These are phyloP conservation scores for Oryzias javanicus DNA, from an alignment of 2,113 vertebrate species.

Conservation along the genomic window DNA sequence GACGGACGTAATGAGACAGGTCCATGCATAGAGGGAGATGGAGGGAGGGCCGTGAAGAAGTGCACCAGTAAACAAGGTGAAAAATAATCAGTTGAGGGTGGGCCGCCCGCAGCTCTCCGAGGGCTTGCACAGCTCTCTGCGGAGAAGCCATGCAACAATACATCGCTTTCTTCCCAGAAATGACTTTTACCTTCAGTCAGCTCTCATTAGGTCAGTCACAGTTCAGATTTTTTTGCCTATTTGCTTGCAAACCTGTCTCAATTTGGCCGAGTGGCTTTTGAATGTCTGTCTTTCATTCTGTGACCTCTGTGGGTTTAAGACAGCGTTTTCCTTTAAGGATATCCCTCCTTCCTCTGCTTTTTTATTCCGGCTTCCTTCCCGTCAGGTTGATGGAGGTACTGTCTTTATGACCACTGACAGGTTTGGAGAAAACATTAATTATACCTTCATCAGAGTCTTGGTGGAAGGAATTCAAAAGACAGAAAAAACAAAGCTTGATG, in stretches of 20 bases:
- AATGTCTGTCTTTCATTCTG: no score
- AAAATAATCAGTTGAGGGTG: slow-evolving; percentile 66
- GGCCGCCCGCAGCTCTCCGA: slow-evolving; percentile 52
- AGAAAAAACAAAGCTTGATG: no score
- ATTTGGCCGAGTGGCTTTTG: slow-evolving; percentile 30
- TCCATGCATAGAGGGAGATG: slow-evolving; percentile 55
- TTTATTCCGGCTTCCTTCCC: no score
- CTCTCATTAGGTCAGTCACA: slow-evolving; percentile 42
- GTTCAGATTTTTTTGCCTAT: slow-evolving; percentile 21
- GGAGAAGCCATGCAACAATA: slow-evolving; percentile 34
- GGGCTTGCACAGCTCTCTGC: slow-evolving; percentile 38
- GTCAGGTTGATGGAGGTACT: no score
- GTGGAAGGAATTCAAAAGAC: no score
- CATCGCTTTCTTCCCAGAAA: slow-evolving; percentile 46
- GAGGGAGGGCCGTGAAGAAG: slow-evolving; percentile 51
- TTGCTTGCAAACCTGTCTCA: slow-evolving; percentile 22
- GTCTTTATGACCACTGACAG: no score
- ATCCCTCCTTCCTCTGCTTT: no score
- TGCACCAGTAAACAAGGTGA: slow-evolving; percentile 68
- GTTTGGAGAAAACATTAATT: no score
- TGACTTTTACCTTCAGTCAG: slow-evolving; percentile 49
- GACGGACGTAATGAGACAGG: slow-evolving; percentile 73
- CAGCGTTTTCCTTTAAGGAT: no score
- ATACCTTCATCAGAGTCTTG: no score
- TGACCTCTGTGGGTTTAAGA: no score